Base-by-base conservation (phyloP, 2,888 invertebrate genomes). In the Andrena marginata region DNA sequence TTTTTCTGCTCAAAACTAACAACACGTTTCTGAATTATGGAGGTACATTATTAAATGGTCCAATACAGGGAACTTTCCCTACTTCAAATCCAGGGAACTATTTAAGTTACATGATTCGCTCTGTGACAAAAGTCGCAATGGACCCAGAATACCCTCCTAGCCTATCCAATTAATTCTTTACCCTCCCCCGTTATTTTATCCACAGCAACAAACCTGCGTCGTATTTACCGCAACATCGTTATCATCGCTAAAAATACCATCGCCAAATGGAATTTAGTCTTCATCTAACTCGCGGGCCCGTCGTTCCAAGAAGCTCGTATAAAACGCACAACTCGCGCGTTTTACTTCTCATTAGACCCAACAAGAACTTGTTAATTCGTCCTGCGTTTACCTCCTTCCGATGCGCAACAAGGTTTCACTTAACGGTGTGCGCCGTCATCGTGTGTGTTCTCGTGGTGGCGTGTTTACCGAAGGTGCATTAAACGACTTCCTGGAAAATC, bases 401-500 rank as follows among this genome's bases (percentile, higher is more conserved):
- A 31, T 29, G 26, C 6, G 59, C 8, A 26, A 69, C 31, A 69
- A 56, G 16, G 48, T 69, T 63, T 13, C 23, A 49, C 48, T 48
- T 49, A 33, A 23, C 23, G n/a, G 26, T 20, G 23, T 48, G 7
- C 51, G 0, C 5, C 49, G 63, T 56, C 16, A 63, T 49, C 29
- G 13, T 23, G 10, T 10, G n/a, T 54, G 31, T 49, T 69, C 68
- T 59, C 10, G 23, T 49, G 16, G 48, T 64, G 20, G 20, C 31
- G 7, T 69, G 56, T 76, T 69, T 59, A 29, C 54, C 42, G 42
- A 33, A 33, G 71, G 5, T 6, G 26, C 2, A 16, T 71, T n/a
- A 64, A 71, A 48, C 67, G 42, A 26, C 20, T 78, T 78, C 77
- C 20, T 68, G 35, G 77, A 78, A 78, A 75, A 75, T 62, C 16